Evolutionary conservation across 2,888 invertebrate species (phyloP).

Genomic region (Drosophila putrida): DNA sequence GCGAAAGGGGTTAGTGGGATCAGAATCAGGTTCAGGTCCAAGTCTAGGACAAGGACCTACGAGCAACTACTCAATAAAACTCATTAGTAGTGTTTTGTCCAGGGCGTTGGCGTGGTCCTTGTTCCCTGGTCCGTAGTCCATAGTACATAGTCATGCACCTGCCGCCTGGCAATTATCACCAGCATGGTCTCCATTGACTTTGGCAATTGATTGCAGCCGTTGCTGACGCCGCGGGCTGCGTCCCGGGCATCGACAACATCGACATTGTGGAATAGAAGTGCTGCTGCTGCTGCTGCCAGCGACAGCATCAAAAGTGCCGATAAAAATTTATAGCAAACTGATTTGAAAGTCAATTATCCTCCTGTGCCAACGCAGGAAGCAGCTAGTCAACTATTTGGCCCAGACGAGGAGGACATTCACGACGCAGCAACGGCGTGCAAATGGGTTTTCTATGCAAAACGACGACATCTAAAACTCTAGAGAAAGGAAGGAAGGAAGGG

Average conservation of each 20-base stretch:
- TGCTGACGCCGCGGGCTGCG: constrained; percentile 50
- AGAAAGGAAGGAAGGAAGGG: neutral
- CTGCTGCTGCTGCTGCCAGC: constrained; percentile 37
- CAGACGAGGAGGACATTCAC: constrained; percentile 29
- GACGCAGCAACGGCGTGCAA: constrained; percentile 68
- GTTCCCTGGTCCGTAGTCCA: neutral
- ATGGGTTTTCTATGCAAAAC: constrained; percentile 79
- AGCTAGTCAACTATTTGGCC: constrained; percentile 61
- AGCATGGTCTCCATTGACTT: constrained; percentile 75
- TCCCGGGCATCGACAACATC: neutral
- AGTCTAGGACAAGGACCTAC: constrained; percentile 4
- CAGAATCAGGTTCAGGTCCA: constrained; percentile 5
- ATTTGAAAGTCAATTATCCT: constrained; percentile 85
- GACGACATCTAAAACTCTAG: neutral
- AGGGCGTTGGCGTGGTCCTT: constrained; percentile 11
- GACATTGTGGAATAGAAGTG: constrained; percentile 22
- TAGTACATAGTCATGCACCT: constrained; percentile 22
- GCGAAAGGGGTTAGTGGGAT: constrained; percentile 9
- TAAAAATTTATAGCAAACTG: constrained; percentile 85
- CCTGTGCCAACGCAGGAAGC: constrained; percentile 17
- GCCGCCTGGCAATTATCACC: constrained; percentile 77
- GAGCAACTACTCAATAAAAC: constrained; percentile 80
- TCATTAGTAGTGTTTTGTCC: constrained; percentile 80
- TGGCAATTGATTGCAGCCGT: constrained; percentile 81
- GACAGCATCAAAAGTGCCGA: constrained; percentile 83